Conservation (phyloP, 2,113 vertebrate species). For the Neotoma lepida region DNA sequence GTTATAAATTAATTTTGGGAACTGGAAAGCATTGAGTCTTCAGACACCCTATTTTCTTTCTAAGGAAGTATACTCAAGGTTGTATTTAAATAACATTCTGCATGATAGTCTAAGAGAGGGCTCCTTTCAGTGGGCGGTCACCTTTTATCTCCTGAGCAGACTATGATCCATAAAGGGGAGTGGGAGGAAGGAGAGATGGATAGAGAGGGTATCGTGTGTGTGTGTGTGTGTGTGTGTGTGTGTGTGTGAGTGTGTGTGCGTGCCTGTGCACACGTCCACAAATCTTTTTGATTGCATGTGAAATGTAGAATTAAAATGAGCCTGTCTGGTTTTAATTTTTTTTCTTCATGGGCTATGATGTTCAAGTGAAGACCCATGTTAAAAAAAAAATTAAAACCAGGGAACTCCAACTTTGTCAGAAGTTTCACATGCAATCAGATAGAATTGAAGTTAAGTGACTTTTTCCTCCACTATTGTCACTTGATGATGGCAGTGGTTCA, state of each 20-base stretch:
- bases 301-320: conserved; percentile 75
- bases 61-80: conserved; percentile 26
- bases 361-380: conserved; percentile 66
- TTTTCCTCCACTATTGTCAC: conserved; percentile 67
- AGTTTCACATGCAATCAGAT: conserved; percentile 73
- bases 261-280: conserved; percentile 6
- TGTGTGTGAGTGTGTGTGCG: background rate
- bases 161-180: conserved; percentile 14
- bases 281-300: conserved; percentile 69
- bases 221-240: background rate
- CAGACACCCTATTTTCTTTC: conserved; percentile 38
- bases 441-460: conserved; percentile 67
- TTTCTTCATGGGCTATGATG: conserved; percentile 68
- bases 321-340: conserved; percentile 75
- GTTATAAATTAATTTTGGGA: conserved; percentile 54
- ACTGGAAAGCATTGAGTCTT: conserved; percentile 39
- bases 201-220: background rate
- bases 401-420: conserved; percentile 65
- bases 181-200: background rate
- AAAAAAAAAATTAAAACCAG: conserved; percentile 75
- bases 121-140: conserved; percentile 33
- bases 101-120: background rate
- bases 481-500: conserved; percentile 63
- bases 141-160: conserved; percentile 38
- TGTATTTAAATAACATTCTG: conserved; percentile 42